Base-by-base conservation (phyloP, 2,888 invertebrate genomes). In the Pterobdella sp. region DNA sequence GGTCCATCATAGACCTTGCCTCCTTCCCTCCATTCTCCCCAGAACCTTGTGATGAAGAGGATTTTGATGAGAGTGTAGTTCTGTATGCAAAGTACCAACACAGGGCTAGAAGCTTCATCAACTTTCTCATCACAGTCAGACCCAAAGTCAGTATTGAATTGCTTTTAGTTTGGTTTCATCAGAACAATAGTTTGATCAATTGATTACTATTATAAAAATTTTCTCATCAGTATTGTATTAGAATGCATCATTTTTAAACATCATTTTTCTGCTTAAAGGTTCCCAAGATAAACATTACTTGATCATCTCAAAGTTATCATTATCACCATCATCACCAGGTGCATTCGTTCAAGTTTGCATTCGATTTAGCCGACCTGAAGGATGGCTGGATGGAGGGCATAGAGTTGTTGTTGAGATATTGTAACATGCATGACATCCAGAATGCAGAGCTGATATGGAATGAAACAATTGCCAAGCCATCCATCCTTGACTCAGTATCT, bases 381-480 rank as follows among this genome's bases (percentile, higher is more conserved):
- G 81, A 81, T 73, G 78, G 80, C 1, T 82, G 80, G 79, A 73
- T 81, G 32, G 76, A 78, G 18, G 78, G 79, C 35, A 72, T 83
- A 0, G 78, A 81, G 74, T 76, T 75, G 29, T 73, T 81, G 32
- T 76, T 81, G 49, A 74, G 75, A 32, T 75, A 76, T 4, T 74
- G 79, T 14, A 77, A 77, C 26, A 79, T 78, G 14, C 76, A 75
- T n/a, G 80, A 80, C 34, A 76, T 82, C 60, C 75, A 76, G 60
- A 79, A 78, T 66, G 80, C 80, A 3, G 77, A 80, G 67, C 77
- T 82, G 63, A 81, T 82, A 76, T 83, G 82, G 82, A 82, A 81
- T 68, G 82, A 82, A 68, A 82, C 82, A 0, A 82, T 82, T 18
- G 75, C 78, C 14, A 78, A 80, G 37, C 81, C 82, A 22, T 80